phyloP scores from a whole-genome alignment of 2,888 invertebrate species.

The Drosophila histrio region DNA sequence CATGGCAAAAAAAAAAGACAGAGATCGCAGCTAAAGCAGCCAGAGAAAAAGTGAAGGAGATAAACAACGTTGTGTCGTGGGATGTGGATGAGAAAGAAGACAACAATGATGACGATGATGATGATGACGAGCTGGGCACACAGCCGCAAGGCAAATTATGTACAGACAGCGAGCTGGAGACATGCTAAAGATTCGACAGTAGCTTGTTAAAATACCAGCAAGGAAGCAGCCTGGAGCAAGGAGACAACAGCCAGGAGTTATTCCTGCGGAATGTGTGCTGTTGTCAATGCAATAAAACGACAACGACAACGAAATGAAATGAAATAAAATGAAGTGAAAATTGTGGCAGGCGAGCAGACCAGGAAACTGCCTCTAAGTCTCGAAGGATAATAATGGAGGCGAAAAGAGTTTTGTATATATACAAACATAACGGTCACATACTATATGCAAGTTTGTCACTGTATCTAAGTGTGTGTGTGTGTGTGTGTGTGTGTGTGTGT shows the following conservation, averaged over 20 bases:
- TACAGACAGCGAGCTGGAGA: slow-evolving; percentile 36
- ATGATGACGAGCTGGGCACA: slow-evolving; percentile 37
- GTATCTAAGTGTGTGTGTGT: slow-evolving; percentile 13
- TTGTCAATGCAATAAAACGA: slow-evolving; percentile 75
- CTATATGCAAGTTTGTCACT: slow-evolving; percentile 23
- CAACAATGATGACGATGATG: slow-evolving; percentile 23
- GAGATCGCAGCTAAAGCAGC: background rate
- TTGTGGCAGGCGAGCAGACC: slow-evolving; percentile 32
- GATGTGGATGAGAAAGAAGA: slow-evolving; percentile 21
- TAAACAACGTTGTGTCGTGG: background rate
- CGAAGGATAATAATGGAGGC: slow-evolving; percentile 61
- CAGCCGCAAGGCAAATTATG: slow-evolving; percentile 58
- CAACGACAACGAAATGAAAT: slow-evolving; percentile 44
- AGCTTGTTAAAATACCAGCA: slow-evolving; percentile 78
- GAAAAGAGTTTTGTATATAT: slow-evolving; percentile 54
- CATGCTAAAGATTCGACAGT: slow-evolving; percentile 62
- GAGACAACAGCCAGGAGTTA: slow-evolving; percentile 11
- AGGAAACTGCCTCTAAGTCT: slow-evolving; percentile 32
- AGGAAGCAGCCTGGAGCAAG: slow-evolving; percentile 18
- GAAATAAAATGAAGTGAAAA: slow-evolving; percentile 70
- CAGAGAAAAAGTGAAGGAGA: background rate
- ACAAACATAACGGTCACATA: slow-evolving; percentile 28
- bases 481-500: slow-evolving; percentile 24
- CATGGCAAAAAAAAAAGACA: background rate
- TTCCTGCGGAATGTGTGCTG: slow-evolving; percentile 50